A percentile compares a stretch with the other conserved stretches of the same genome.
These are phyloP conservation scores for Diadophis punctatus DNA, from an alignment of 2,113 vertebrate genomes.

Conservation along the genomic window DNA sequence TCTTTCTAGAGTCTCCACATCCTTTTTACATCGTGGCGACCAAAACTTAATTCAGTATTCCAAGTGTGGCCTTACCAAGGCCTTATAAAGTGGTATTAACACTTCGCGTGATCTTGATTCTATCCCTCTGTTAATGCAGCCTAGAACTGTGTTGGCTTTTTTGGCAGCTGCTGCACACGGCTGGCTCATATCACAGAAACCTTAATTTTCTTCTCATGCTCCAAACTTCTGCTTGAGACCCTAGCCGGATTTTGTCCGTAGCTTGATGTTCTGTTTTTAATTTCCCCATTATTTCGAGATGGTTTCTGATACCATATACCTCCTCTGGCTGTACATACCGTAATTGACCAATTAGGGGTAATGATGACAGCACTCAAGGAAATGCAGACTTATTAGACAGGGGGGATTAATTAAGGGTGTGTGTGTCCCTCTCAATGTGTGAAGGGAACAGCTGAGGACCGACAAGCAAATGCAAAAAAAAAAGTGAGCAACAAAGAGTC, in stretches of 20 bases:
- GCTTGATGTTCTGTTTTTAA: background rate
- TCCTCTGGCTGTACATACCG: background rate
- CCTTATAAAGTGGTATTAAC: too few species aligned
- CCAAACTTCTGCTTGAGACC: background rate
- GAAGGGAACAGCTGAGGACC: background rate
- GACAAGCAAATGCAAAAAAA: background rate
- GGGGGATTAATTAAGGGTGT: background rate
- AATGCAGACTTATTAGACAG: background rate
- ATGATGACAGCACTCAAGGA: background rate
- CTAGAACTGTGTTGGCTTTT: too few species aligned
- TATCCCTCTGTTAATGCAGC: too few species aligned
- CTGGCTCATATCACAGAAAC: too few species aligned
- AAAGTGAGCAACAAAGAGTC: background rate
- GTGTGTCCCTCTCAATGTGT: background rate
- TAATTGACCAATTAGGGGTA: background rate
- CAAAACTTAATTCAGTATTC: too few species aligned
- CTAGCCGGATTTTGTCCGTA: background rate
- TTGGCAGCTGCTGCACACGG: too few species aligned
- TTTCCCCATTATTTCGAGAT: background rate
- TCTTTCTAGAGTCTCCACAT: too few species aligned
- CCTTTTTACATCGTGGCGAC: too few species aligned
- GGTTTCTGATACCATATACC: background rate
- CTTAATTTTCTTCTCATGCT: background rate
- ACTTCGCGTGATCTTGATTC: too few species aligned
- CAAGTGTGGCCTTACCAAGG: too few species aligned